phyloP scores from a whole-genome alignment of 2,888 invertebrate species.

The Heliothis peltigera region DNA sequence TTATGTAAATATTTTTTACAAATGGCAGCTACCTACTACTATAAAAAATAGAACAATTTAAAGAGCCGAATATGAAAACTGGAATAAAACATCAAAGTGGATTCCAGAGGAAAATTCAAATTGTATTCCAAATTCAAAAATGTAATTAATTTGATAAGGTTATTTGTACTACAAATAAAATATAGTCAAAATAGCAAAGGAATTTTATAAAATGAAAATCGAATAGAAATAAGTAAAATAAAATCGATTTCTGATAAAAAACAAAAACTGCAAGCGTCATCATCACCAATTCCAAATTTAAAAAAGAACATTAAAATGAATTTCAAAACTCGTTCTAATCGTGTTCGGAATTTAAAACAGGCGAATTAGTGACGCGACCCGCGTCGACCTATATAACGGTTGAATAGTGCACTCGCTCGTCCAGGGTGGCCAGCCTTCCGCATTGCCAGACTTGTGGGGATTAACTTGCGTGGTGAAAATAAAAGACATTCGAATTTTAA shows the following conservation, averaged over 20 bases:
- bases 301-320: slow-evolving; percentile 34
- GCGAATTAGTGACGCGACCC: slow-evolving; percentile 47
- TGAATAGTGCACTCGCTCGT: slow-evolving; percentile 40
- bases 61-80: background rate
- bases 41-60: background rate
- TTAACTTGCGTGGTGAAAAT: slow-evolving; percentile 34
- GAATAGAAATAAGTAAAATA: background rate
- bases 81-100: too few relatives aligned
- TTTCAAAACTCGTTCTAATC: slow-evolving; percentile 53
- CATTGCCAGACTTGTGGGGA: slow-evolving; percentile 30
- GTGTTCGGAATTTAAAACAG: slow-evolving; percentile 58
- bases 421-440: slow-evolving; percentile 36
- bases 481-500: background rate
- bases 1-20: too few relatives aligned
- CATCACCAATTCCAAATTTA: slow-evolving; percentile 7
- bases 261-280: slow-evolving; percentile 9
- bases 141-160: background rate
- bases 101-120: too few relatives aligned
- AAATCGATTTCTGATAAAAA: slow-evolving; percentile 6
- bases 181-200: background rate
- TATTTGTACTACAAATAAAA: background rate
- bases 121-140: background rate
- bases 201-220: background rate
- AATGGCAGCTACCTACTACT: too few relatives aligned
- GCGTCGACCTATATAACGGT: slow-evolving; percentile 59